These are phyloP conservation scores for Mesitornis unicolor DNA, from an alignment of 2,113 vertebrate genomes.

Conservation along the genomic window DNA sequence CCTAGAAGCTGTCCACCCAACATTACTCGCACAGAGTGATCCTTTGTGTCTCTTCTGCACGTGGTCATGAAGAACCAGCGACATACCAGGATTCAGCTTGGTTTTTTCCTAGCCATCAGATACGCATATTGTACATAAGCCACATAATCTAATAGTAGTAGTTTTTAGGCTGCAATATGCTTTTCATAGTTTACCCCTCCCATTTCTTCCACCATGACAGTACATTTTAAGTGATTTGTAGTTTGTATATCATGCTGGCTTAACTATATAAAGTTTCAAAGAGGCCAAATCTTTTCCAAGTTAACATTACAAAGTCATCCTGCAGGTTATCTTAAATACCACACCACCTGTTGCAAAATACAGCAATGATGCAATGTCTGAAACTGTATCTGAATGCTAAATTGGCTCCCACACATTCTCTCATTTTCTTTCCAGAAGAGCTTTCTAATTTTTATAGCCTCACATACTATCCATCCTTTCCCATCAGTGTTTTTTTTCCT, in stretches of 20 bases:
- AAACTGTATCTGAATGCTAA: neutral
- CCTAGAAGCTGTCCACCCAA: neutral
- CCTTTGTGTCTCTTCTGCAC: neutral
- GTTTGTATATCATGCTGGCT: neutral
- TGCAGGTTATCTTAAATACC: neutral
- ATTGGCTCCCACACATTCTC: neutral
- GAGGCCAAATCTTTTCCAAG: neutral
- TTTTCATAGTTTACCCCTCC: neutral
- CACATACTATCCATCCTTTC: neutral
- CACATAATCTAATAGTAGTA: neutral
- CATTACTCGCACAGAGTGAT: rapidly evolving
- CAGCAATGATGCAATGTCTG: neutral
- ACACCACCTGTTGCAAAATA: neutral
- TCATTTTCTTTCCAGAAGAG: neutral
- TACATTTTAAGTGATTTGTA: neutral
- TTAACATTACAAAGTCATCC: neutral
- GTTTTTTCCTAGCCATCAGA: neutral
- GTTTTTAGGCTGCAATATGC: neutral
- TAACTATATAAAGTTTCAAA: neutral
- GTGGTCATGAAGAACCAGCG: neutral
- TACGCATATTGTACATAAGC: neutral
- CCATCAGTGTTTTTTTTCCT: neutral
- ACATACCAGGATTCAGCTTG: neutral
- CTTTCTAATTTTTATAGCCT: neutral
- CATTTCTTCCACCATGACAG: neutral